Percentiles rank a stretch among this genome's conserved stretches.
These are phyloP conservation scores for Lucifuga dentata DNA, from an alignment of 2,113 vertebrate species.

Conservation along the genomic window DNA sequence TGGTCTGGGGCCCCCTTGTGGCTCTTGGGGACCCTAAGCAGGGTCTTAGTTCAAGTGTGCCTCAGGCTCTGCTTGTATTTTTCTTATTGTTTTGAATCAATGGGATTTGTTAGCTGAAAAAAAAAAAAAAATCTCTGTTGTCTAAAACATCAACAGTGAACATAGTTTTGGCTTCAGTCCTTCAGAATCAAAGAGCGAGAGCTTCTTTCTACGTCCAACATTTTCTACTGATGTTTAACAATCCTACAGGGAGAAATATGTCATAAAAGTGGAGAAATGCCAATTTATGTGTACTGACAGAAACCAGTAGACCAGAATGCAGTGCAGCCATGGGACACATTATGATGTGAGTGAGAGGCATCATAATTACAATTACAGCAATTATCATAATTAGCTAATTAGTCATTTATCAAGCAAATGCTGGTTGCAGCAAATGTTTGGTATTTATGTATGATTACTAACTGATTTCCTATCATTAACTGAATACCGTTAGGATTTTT, in stretches of 20 bases:
- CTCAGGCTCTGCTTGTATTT: too few species aligned
- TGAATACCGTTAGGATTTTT: too few species aligned
- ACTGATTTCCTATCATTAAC: too few species aligned
- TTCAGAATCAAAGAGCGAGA: background rate
- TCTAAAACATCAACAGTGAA: conserved; percentile 1
- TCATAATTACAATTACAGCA: too few species aligned
- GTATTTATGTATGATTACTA: too few species aligned
- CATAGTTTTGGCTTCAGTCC: background rate
- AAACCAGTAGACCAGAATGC: conserved; percentile 7
- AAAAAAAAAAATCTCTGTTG: background rate
- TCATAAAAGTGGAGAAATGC: background rate
- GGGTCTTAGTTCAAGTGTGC: too few species aligned
- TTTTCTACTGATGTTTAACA: conserved; percentile 11
- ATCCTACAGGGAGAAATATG: background rate
- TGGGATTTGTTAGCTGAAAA: conserved; percentile 2
- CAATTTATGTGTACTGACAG: conserved; percentile 2
- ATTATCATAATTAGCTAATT: too few species aligned
- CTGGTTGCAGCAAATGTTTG: too few species aligned
- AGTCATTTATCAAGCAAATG: too few species aligned
- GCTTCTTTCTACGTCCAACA: background rate
- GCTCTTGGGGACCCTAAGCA: background rate
- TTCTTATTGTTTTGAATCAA: conserved; percentile 24
- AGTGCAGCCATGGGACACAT: background rate
- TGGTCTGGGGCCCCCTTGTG: too few species aligned
- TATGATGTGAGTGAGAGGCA: conserved; percentile 13